Conservation (phyloP, 2,113 vertebrate genomes). For the Elanus axillaris region DNA sequence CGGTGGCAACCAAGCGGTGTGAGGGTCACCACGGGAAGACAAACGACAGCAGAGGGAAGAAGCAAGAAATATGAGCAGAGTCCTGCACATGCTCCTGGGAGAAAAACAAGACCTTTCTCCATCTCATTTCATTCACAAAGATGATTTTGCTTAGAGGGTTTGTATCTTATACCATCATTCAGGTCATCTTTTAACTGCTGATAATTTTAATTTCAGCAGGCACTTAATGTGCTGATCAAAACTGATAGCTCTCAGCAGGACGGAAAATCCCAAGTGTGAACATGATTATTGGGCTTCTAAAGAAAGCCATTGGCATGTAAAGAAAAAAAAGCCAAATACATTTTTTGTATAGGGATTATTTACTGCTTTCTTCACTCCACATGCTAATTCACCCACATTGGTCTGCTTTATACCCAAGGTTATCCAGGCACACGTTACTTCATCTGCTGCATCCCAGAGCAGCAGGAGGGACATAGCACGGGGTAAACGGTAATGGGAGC, state of each 20-base stretch:
- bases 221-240: constrained; percentile 42
- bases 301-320: background rate
- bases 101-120: background rate
- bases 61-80: background rate
- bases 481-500: background rate
- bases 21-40: background rate
- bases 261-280: background rate
- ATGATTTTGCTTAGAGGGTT: background rate
- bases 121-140: background rate
- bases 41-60: background rate
- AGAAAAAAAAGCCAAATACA: background rate
- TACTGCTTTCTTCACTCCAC: background rate
- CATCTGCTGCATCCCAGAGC: background rate
- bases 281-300: background rate
- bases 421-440: background rate
- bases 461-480: background rate
- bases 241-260: background rate
- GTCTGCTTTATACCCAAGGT: background rate
- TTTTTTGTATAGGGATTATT: background rate
- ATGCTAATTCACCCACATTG: background rate
- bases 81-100: background rate
- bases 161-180: background rate
- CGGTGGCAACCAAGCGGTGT: background rate
- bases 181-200: constrained; percentile 2
- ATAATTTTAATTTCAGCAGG: constrained; percentile 19